Evolutionary conservation across 2,888 invertebrate species (phyloP), one percentile per base, ranked within the genome.

Genomic region (Melanophora roralis): DNA sequence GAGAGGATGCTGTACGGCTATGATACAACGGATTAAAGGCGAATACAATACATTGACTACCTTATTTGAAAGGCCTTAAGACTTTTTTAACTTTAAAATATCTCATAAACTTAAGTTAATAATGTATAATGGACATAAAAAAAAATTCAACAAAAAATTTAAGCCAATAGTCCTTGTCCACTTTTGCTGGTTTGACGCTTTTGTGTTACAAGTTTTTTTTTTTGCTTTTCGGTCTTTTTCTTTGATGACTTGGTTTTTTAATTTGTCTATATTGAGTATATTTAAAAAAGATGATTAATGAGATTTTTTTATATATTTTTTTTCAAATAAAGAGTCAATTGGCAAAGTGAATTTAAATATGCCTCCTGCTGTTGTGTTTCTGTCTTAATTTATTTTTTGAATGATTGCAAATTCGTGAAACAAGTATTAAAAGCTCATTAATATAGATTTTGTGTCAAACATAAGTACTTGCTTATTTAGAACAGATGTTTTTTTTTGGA

Each of bases 221-320:
- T 36, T 38, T 14, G 12, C n/a, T 6, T 34, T 23, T 0, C 27
- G 27, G 60, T 36, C 51, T 68, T 43, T 11, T 60, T 43, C 14
- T 60, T 53, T 59, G 11, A 19, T 53, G 34, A 60, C 51, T 67
- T 74, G 43, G 59, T 43, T 59, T 51, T 51, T 65, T 57, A 74
- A 65, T 57, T 5, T 67, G 49, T 67, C 40, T 16, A 23, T 32
- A 45, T 38, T 14, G 68, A 60, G 45, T 19, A 38, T 16, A 53
- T 67, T 60, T 67, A 5, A 60, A 45, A n/a, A n/a, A 53, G 14
- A 75, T 67, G 74, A 75, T 75, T 75, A 67, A 75, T 67, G 51
- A 60, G 36, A 16, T 27, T 60, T 74, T 43, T 27, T 16, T 23
- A n/a, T n/a, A n/a, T n/a, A n/a, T n/a, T 51, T n/a, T 7, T 32